Conservation (phyloP, 1,140 invertebrate species). For the Bombus waltoni region DNA sequence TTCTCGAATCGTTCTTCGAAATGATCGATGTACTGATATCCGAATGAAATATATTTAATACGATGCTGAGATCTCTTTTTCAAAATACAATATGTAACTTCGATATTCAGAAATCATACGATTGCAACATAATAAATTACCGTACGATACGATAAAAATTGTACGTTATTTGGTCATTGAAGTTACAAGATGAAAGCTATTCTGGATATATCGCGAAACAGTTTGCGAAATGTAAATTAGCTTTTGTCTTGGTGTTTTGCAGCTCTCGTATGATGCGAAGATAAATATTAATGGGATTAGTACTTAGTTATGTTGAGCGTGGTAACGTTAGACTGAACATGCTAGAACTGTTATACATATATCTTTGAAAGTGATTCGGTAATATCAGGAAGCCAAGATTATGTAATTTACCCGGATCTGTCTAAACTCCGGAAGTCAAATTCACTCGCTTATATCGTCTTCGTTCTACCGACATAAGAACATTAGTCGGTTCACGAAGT, state of each 20-base stretch:
- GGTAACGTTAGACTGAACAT: not conserved
- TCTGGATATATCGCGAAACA: not conserved
- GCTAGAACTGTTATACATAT: not conserved
- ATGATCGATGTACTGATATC: no score
- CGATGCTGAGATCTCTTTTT: no score
- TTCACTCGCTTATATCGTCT: not conserved
- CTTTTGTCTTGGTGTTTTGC: not conserved
- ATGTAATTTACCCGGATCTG: conserved; percentile 16
- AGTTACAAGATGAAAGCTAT: no score
- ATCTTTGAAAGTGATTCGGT: not conserved
- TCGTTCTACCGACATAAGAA: not conserved
- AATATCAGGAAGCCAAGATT: conserved; percentile 23
- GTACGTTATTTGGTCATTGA: no score
- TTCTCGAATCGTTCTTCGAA: no score
- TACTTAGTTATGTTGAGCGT: not conserved
- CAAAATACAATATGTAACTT: no score
- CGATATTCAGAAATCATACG: no score
- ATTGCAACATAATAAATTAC: no score
- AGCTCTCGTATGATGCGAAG: not conserved
- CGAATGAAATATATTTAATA: no score
- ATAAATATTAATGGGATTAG: not conserved
- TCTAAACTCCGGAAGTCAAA: conserved; percentile 12
- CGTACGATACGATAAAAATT: no score
- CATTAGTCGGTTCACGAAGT: not conserved
- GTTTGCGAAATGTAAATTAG: not conserved